Evolutionary conservation across 2,888 invertebrate genomes (phyloP).

Genomic region (Perizoma flavofasciatum): DNA sequence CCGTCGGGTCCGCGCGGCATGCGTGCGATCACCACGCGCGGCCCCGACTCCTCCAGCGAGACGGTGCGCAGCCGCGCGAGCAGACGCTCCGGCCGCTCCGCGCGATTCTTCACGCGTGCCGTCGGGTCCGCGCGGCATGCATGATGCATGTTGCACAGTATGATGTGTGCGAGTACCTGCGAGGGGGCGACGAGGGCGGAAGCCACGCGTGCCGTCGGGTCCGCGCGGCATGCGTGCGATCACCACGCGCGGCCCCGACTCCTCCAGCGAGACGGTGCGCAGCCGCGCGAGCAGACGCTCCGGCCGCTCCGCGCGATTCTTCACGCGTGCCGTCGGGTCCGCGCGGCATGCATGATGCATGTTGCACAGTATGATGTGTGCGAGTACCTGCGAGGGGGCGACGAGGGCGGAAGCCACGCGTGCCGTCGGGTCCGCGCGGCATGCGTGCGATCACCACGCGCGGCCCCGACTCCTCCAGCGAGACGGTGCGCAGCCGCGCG

Average conservation of each 20-base stretch:
- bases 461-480: constrained; percentile 91
- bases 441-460: constrained; percentile 92
- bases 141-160: too few relatives aligned
- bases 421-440: constrained; percentile 96
- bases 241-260: constrained; percentile 90
- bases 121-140: too few relatives aligned
- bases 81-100: constrained; percentile 92
- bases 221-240: constrained; percentile 94
- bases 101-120: constrained; percentile 51
- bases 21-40: constrained; percentile 91
- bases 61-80: constrained; percentile 94
- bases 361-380: too few relatives aligned
- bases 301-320: constrained; percentile 84
- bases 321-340: too few relatives aligned
- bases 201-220: constrained; percentile 94
- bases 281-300: constrained; percentile 95
- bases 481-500: constrained; percentile 93
- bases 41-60: constrained; percentile 91
- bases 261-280: constrained; percentile 93
- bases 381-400: constrained; percentile 66
- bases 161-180: constrained; percentile 53
- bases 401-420: constrained; percentile 87
- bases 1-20: constrained; percentile 97
- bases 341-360: too few relatives aligned
- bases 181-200: constrained; percentile 80